Conservation (phyloP, 2,113 vertebrate species). For the Crotalus tigris region DNA sequence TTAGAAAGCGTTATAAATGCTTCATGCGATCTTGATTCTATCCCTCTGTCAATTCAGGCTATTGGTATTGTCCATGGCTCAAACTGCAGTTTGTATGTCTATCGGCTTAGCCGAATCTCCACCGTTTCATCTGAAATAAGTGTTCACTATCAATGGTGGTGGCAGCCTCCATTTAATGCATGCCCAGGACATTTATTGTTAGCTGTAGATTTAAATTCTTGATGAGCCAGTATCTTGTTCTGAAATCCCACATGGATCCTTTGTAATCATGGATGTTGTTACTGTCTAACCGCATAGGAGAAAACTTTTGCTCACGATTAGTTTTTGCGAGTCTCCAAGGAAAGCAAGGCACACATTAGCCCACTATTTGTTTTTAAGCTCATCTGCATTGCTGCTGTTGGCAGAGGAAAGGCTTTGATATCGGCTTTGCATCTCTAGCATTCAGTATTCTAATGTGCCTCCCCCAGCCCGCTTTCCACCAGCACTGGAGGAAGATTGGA, state of each 20-base stretch:
- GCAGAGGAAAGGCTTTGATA: neutral
- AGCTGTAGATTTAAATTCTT: slow-evolving; percentile 21
- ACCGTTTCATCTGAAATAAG: neutral
- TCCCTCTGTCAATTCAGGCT: no score
- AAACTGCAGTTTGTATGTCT: neutral
- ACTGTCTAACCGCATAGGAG: neutral
- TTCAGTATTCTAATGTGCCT: neutral
- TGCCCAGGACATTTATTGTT: neutral
- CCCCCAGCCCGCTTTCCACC: no score
- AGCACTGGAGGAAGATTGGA: neutral
- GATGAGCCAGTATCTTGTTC: slow-evolving; percentile 10
- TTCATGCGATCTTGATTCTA: no score
- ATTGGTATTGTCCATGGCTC: neutral
- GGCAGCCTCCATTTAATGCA: neutral
- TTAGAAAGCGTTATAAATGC: no score
- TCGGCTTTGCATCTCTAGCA: neutral
- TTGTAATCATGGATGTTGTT: slow-evolving; percentile 1
- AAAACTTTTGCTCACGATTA: slow-evolving; percentile 11
- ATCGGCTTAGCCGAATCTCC: neutral
- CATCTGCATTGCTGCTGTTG: neutral
- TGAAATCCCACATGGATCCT: slow-evolving; percentile 17
- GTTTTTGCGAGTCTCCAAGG: slow-evolving; percentile 8
- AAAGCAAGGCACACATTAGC: slow-evolving; percentile 8
- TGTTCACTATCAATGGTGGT: neutral
- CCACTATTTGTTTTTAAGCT: neutral